These are phyloP conservation scores for Epinotia ramella DNA, from an alignment of 2,888 invertebrate genomes.

Conservation along the genomic window DNA sequence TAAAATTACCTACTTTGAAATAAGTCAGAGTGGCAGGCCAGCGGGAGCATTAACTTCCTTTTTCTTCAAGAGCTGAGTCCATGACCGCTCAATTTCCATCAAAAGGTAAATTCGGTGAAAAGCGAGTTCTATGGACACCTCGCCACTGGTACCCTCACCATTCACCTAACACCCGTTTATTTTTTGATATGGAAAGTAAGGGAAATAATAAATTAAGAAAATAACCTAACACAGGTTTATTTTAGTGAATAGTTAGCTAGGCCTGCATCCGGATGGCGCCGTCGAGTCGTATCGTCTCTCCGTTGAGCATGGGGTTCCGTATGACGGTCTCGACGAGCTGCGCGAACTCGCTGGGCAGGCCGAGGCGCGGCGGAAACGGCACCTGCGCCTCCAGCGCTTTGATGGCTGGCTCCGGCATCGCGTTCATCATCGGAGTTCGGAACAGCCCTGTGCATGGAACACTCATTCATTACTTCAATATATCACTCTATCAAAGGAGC, in stretches of 20 bases:
- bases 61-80: too few relatives aligned
- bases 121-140: background rate
- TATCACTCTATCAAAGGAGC: background rate
- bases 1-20: too few relatives aligned
- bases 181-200: background rate
- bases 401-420: slow-evolving; percentile 81
- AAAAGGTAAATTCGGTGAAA: too few relatives aligned
- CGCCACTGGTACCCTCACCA: background rate
- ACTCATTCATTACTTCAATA: background rate
- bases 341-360: slow-evolving; percentile 83
- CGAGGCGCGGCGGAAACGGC: slow-evolving; percentile 84
- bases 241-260: slow-evolving; percentile 4
- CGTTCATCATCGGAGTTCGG: slow-evolving; percentile 82
- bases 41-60: too few relatives aligned
- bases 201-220: background rate
- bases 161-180: background rate
- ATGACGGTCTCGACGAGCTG: slow-evolving; percentile 82
- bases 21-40: too few relatives aligned
- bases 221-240: slow-evolving; percentile 1
- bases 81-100: too few relatives aligned
- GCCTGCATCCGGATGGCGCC: slow-evolving; percentile 86
- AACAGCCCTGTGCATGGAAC: slow-evolving; percentile 75
- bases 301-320: slow-evolving; percentile 85
- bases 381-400: slow-evolving; percentile 75
- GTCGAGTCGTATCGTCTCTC: slow-evolving; percentile 85